A percentile compares a stretch with the other conserved stretches of the same genome.
phyloP scores from a whole-genome alignment of 1,140 invertebrate species.

The Phenacoccus solenopsis region DNA sequence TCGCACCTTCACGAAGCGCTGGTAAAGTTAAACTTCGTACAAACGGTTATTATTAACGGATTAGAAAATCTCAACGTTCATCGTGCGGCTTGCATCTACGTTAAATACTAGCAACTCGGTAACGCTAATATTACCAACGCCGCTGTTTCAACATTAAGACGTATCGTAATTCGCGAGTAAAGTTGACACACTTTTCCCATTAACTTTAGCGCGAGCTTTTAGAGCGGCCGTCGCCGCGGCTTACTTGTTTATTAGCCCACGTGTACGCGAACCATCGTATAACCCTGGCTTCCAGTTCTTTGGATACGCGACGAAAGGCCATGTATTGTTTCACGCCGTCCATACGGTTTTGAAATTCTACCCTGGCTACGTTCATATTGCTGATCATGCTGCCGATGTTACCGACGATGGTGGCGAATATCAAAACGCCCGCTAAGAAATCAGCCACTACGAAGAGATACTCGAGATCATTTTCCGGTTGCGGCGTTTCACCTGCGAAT shows the following conservation, averaged over 20 bases:
- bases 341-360: constrained; percentile 91
- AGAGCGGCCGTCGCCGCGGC: neutral
- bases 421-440: constrained; percentile 76
- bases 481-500: constrained; percentile 50
- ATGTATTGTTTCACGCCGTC: constrained; percentile 95
- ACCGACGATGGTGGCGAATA: constrained; percentile 82
- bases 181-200: no score
- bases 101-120: no score
- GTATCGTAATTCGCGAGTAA: no score
- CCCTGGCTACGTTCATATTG: constrained; percentile 88
- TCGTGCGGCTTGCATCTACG: no score
- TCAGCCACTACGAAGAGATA: constrained; percentile 80
- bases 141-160: no score
- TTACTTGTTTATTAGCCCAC: constrained; percentile 75
- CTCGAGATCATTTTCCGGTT: constrained; percentile 72
- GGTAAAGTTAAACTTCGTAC: no score
- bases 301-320: constrained; percentile 73
- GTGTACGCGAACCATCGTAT: constrained; percentile 97
- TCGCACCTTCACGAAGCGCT: no score
- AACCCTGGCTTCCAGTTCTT: constrained; percentile 75
- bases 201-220: no score
- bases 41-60: no score
- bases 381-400: constrained; percentile 95
- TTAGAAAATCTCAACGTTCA: no score
- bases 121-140: no score